phyloP scores from a whole-genome alignment of 2,888 invertebrate genomes.

The Oscheius sp. region DNA sequence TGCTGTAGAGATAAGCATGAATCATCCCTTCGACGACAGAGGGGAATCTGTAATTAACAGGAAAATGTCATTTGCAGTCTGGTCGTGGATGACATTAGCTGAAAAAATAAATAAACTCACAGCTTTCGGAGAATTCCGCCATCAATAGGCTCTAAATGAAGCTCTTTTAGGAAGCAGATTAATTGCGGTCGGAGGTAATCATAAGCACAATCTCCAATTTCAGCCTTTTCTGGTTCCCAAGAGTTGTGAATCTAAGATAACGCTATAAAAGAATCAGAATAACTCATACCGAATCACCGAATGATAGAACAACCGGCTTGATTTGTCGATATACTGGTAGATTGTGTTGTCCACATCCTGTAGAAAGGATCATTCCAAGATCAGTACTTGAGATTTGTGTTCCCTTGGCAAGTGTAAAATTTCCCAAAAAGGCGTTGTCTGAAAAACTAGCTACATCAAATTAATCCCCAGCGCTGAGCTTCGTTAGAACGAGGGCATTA shows the following conservation, averaged over 20 bases:
- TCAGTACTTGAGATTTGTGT: background rate
- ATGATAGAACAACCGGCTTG: slow-evolving; percentile 6
- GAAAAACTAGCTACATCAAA: background rate
- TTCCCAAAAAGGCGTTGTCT: slow-evolving; percentile 1
- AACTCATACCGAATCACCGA: background rate
- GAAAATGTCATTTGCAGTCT: no score
- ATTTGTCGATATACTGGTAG: slow-evolving; percentile 7
- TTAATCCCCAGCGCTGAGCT: background rate
- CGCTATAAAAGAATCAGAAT: background rate
- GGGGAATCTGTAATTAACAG: background rate
- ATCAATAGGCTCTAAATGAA: background rate
- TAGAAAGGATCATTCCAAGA: slow-evolving; percentile 12
- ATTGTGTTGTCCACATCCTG: background rate
- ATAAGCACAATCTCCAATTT: background rate
- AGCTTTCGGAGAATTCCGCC: slow-evolving; percentile 2
- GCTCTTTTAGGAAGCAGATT: slow-evolving; percentile 2
- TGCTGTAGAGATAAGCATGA: slow-evolving; percentile 7
- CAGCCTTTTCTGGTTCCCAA: slow-evolving; percentile 8
- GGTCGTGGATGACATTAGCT: background rate
- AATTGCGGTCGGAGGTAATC: slow-evolving; percentile 21
- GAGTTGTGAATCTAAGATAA: background rate
- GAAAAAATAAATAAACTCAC: background rate
- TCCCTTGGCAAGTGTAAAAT: background rate
- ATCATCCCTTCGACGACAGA: slow-evolving; percentile 14
- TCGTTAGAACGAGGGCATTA: background rate